phyloP scores from a whole-genome alignment of 2,797 vertebrate genomes.

The Hyperoplus immaculatus region DNA sequence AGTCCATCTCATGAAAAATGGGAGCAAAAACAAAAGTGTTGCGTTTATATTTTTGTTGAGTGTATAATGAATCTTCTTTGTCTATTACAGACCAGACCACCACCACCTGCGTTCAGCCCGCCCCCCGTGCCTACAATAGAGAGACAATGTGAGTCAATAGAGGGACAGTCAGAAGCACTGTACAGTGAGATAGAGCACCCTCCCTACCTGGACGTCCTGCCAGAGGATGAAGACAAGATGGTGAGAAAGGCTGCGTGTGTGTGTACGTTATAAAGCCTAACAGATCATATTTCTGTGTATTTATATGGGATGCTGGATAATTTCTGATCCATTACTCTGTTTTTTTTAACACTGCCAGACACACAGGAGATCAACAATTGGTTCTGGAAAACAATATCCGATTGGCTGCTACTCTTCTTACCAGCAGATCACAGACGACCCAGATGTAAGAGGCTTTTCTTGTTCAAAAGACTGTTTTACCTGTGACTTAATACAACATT shows the following conservation, averaged over 20 bases:
- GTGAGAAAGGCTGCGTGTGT: slow-evolving; percentile 45
- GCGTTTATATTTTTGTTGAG: too few species aligned
- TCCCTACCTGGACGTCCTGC: slow-evolving; percentile 55
- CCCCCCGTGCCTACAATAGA: slow-evolving; percentile 6
- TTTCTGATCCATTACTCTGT: background rate
- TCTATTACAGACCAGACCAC: slow-evolving; percentile 44
- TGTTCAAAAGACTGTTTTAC: background rate
- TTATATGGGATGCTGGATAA: background rate
- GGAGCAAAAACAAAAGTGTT: too few species aligned
- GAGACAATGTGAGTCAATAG: rapidly evolving
- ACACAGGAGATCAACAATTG: background rate
- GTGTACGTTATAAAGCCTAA: background rate
- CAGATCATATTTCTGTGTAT: background rate
- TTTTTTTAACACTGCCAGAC: background rate
- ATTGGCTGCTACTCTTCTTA: background rate
- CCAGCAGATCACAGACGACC: background rate
- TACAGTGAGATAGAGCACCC: slow-evolving; percentile 27
- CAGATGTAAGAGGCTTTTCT: slow-evolving; percentile 38
- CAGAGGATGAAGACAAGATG: slow-evolving; percentile 10
- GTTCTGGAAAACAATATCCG: background rate
- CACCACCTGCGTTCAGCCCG: slow-evolving; percentile 38
- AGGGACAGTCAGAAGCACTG: rapidly evolving
- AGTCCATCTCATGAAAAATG: too few species aligned
- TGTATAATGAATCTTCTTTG: slow-evolving; percentile 1
- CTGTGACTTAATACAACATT: background rate